Base-by-base conservation (phyloP, 2,113 vertebrate genomes). In the Bambusicola thoracicus region DNA sequence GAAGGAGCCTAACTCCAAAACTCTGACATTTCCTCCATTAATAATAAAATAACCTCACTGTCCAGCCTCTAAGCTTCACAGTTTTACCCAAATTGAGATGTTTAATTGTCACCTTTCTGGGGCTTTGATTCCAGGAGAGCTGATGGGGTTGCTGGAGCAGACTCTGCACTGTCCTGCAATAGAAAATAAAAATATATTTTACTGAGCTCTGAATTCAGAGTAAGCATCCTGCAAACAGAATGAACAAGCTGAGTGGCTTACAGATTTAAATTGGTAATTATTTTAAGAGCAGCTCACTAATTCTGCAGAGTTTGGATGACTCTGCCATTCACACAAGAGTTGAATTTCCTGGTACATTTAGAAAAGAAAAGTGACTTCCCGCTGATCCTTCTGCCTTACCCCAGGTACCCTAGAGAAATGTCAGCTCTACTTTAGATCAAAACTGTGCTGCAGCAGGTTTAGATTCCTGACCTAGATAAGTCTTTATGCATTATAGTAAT, bases 391-490 rank as follows among this genome's bases (percentile, higher is more conserved):
- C 83, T 90, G 91, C 92, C 74, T 97, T 78, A 94, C 94, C 93
- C 86, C 63, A 69, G 79, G 88, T 97, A 95, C 94, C 94, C 94
- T 81, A 63, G 53, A 94, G 91, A 96, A 92, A 94, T 34, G 89
- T 93, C 92, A 94, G 68, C 76, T 96, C 77, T 49, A 41, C 68
- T 96, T 96, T 91, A 75, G 56, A 89, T 95, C 91, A 92, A 97
- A 95, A 95, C 87, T 36, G 8, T 4, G 4, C 77, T 85, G 20
- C 63, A 81, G 77, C 87, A 94, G 90, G 93, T 93, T 93, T 92
- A 77, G 89, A 96, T 94, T 95, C 92, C 94, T 97, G 94, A 96
- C 91, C 85, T 81, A 95, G 78, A 94, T 92, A 93, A 95, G 82
- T 92, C 88, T 81, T 88, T 48, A 66, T 43, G 34, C 84, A 83